phyloP scores from a whole-genome alignment of 2,888 invertebrate genomes.

The Ectobius pallidus region DNA sequence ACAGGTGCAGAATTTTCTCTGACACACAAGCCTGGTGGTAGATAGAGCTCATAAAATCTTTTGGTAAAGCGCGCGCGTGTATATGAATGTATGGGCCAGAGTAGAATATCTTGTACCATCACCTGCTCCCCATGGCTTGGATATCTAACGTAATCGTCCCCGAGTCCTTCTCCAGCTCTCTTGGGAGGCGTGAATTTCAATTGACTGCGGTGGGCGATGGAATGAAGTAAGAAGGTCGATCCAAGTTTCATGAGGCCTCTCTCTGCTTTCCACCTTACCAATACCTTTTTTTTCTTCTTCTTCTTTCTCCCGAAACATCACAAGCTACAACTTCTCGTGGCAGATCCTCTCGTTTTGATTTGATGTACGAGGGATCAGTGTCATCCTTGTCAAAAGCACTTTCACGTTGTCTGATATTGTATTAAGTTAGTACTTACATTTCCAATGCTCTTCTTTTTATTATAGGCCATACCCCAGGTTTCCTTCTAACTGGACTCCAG shows the following conservation, averaged over 20 bases:
- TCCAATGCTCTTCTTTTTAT: no score
- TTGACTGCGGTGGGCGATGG: conserved; percentile 35
- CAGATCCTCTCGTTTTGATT: no score
- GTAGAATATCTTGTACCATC: conserved; percentile 26
- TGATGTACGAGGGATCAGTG: no score
- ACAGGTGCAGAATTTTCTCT: conserved; percentile 13
- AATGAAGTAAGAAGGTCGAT: neutral
- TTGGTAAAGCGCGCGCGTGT: no score
- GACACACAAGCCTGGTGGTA: neutral
- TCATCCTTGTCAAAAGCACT: no score
- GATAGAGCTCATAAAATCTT: conserved; percentile 29
- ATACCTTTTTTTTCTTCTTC: neutral
- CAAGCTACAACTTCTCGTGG: no score
- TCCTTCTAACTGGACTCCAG: no score
- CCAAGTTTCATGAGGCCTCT: neutral
- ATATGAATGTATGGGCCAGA: conserved; percentile 7
- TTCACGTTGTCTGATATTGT: no score
- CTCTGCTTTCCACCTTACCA: neutral
- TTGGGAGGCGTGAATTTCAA: conserved; percentile 43
- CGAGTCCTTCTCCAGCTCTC: conserved; percentile 16
- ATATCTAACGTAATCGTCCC: conserved; percentile 13
- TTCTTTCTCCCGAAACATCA: neutral
- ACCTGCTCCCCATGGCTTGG: conserved; percentile 21
- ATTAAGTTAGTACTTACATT: no score
- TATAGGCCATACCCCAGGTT: no score